Conservation (phyloP, 2,797 vertebrate species). For the Eulemur coronatus region DNA sequence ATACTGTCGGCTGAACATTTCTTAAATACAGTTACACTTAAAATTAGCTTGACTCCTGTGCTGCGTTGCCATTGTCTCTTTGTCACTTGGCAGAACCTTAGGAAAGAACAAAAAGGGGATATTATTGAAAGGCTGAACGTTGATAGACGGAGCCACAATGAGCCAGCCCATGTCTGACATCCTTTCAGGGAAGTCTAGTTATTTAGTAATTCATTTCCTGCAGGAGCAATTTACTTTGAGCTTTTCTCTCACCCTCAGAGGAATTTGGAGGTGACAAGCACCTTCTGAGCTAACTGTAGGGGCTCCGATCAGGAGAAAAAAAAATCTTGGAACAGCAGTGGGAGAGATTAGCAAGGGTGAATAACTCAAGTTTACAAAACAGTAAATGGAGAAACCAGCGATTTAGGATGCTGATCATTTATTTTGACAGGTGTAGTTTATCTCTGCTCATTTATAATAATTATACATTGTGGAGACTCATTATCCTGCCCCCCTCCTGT, state of each 20-base stretch:
- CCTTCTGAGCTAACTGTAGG: slow-evolving; percentile 48
- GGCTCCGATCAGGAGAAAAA: not conserved
- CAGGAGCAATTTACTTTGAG: slow-evolving; percentile 43
- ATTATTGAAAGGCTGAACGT: slow-evolving; percentile 4
- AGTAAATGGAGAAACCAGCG: slow-evolving; percentile 48
- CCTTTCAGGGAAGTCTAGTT: slow-evolving; percentile 1
- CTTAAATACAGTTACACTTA: slow-evolving; percentile 35
- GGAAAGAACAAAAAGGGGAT: slow-evolving; percentile 37
- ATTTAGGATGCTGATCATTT: slow-evolving; percentile 63
- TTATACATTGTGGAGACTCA: slow-evolving; percentile 69
- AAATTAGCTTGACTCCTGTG: slow-evolving; percentile 43
- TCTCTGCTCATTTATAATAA: slow-evolving; percentile 76
- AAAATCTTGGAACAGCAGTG: not conserved
- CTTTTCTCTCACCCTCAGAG: slow-evolving; percentile 55
- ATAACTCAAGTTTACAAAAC: slow-evolving; percentile 69
- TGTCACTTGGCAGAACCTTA: slow-evolving; percentile 36
- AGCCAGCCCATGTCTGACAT: slow-evolving; percentile 56
- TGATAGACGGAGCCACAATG: slow-evolving; percentile 50
- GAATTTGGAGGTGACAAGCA: slow-evolving; percentile 41
- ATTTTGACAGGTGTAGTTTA: slow-evolving; percentile 78
- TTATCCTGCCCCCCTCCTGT: slow-evolving; percentile 58
- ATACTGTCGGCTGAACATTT: not conserved
- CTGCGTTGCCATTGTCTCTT: slow-evolving; percentile 33
- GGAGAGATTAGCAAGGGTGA: slow-evolving; percentile 53
- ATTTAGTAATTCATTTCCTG: slow-evolving; percentile 58